Evolutionary conservation across 2,113 vertebrate species (phyloP), one percentile per base, ranked within the genome.

Genomic region (Amazona guildingii): DNA sequence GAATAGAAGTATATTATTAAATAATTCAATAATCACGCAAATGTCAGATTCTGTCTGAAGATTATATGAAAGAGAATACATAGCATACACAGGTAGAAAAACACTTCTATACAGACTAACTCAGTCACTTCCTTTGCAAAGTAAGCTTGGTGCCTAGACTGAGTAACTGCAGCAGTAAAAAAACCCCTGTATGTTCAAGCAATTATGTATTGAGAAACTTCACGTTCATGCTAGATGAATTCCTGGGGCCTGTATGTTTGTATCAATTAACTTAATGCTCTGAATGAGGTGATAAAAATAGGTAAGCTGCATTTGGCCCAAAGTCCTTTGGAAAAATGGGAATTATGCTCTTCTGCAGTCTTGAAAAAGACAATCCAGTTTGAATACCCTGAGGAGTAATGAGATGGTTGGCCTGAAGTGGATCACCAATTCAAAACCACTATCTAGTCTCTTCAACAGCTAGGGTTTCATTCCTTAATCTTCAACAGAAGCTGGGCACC

Each of bases 1-100:
- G 85, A 90, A 80, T 28, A 86, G 51, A 85, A 70, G 4, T 52
- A 39, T 76, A n/a, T 54, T 94, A 80, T 74, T 94, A 91, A 95
- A 94, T 95, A 94, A 93, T 94, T 88, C 75, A 96, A 16, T 67
- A 83, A 66, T 77, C 43, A 77, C n/a, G 79, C 33, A 31, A 84
- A 91, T 94, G 86, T 95, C 69, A 64, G 62, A 84, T 89, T 94
- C 77, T 82, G 29, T 82, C 68, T 75, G 73, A 75, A 76, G 46
- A 48, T 39, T 68, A 3, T 59, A 48, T 75, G 80, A 91, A 95
- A 91, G 61, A 70, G 64, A 93, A 63, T 67, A 63, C 17, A 27
- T 6, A 46, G 64, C 0, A 0, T 61, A 75, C 88, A 57, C 43
- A 89, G 68, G 21, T 27, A 81, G 59, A 57, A 86, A 90, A 83